A percentile compares a stretch with the other conserved stretches of the same genome.
Evolutionary conservation across 1,140 invertebrate species (phyloP).

Genomic region (Rhyacophila brunnea): DNA sequence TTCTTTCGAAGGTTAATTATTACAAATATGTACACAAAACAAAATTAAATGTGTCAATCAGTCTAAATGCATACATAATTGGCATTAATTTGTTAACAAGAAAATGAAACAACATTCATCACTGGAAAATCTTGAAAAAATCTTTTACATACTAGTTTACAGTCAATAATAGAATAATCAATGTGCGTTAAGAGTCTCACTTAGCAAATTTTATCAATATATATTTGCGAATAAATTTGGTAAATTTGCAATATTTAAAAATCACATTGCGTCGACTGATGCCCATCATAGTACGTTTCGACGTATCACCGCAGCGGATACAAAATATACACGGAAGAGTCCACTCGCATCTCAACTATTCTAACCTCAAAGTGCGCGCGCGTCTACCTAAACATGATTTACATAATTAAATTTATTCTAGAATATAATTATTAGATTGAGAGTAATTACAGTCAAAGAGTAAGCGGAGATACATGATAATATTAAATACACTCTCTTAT

Average conservation of each 20-base stretch:
- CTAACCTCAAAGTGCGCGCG: background rate
- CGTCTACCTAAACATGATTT: background rate
- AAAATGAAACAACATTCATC: background rate
- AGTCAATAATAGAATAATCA: background rate
- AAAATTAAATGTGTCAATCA: background rate
- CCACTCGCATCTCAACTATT: too few relatives aligned
- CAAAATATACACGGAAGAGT: too few relatives aligned
- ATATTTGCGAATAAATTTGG: conserved; percentile 12
- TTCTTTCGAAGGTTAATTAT: too few relatives aligned
- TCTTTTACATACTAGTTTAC: background rate
- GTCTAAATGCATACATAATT: conserved; percentile 12
- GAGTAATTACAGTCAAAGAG: conserved; percentile 17
- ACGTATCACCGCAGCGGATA: background rate
- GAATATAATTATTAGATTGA: conserved; percentile 10
- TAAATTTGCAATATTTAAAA: background rate
- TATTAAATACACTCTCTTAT: background rate
- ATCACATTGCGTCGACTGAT: background rate
- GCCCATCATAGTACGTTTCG: too few relatives aligned
- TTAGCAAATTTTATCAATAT: conserved; percentile 2
- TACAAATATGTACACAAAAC: too few relatives aligned
- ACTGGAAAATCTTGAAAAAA: background rate
- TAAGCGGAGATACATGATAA: conserved; percentile 3
- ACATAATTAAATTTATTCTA: conserved; percentile 2
- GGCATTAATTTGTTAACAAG: conserved; percentile 8
- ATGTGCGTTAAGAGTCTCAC: conserved; percentile 19